Evolutionary conservation across 2,888 invertebrate species (phyloP), one percentile per base, ranked within the genome.

Genomic region (Gasteruption jaculator): DNA sequence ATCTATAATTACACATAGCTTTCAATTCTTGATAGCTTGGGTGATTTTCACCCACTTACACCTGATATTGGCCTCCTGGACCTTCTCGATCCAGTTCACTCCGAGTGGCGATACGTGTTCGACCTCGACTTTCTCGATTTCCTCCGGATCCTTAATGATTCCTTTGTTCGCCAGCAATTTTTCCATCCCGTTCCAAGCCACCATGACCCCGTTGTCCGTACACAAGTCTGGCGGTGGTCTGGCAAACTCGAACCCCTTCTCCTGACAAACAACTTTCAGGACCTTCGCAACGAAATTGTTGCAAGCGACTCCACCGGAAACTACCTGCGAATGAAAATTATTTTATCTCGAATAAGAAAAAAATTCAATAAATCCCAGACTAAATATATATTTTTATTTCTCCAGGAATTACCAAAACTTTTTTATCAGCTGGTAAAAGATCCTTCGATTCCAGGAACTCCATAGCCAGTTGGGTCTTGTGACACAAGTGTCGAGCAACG

Each of bases 191-290:
- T 95, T 95, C 95, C 97, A 97, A 12, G 97, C 97, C 57, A 99
- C 91, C 99, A 99, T 99, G 21, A 94, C 80, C 5, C 97, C 99
- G 78, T 99, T 99, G 69, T 99, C 99, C 0, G 93, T 94, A 67
- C 99, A 99, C 7, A 93, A 77, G 60, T 79, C 77, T 15, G 86
- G 82, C 3, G 91, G 87, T 10, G 96, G 94, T 42, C 87, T 79
- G 41, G 80, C 74, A 4, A 90, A 73, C 59, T 74, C 74, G 57
- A 81, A 90, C 1, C 76, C 79, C 57, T 78, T 75, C 53, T 80
- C 75, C 11, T 75, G 60, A 53, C 89, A 86, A 48, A 94, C 66
- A 33, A 81, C 71, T 58, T 77, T 60, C 12, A 99, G 71, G 35
- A 83, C 81, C 49, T 78, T 73, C 35, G 81, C 81, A 37, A 97